A percentile compares a stretch with the other conserved stretches of the same genome.
Evolutionary conservation across 2,888 invertebrate species (phyloP).

Genomic region (Tipula confusa): DNA sequence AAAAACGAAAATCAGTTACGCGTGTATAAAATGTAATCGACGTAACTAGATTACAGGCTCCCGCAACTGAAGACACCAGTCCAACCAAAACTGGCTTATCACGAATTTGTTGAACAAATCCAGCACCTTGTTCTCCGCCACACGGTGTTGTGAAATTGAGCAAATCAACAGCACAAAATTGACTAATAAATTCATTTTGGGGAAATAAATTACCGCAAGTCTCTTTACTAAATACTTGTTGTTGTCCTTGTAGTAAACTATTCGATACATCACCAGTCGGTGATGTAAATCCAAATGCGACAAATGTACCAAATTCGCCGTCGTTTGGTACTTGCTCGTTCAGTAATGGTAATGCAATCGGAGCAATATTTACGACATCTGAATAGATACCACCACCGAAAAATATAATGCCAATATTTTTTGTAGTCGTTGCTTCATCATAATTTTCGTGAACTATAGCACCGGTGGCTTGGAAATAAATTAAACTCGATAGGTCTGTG

Average conservation of each 20-base stretch:
- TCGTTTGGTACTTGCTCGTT: background rate
- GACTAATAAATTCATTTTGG: background rate
- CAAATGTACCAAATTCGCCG: background rate
- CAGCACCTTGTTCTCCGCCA: background rate
- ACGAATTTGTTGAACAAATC: background rate
- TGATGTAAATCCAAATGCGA: background rate
- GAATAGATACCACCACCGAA: background rate
- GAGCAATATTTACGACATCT: background rate
- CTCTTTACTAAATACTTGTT: background rate
- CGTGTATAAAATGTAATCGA: background rate
- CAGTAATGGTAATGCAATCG: background rate
- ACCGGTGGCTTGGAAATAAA: background rate
- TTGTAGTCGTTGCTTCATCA: background rate
- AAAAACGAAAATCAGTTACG: background rate
- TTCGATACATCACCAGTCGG: background rate
- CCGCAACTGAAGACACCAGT: background rate
- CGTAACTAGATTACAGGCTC: background rate
- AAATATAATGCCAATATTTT: conserved; percentile 7
- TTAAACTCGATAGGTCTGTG: background rate
- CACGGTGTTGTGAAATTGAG: background rate
- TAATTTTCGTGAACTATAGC: background rate
- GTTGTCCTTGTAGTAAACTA: background rate
- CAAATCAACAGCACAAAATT: conserved; percentile 3
- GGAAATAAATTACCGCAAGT: background rate
- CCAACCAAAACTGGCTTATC: background rate